phyloP scores from a whole-genome alignment of 1,140 invertebrate genomes.

The Paraescarpia echinospica region DNA sequence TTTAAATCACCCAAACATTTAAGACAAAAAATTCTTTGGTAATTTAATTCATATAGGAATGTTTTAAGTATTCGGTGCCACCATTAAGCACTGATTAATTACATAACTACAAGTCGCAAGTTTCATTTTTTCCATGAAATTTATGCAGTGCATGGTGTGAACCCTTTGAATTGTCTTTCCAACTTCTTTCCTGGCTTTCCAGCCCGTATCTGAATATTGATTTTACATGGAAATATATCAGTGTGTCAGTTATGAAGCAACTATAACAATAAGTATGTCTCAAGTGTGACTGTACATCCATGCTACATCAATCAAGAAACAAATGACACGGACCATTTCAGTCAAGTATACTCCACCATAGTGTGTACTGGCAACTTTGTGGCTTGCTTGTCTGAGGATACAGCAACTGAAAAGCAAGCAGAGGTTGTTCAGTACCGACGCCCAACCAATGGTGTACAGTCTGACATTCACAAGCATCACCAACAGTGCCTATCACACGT shows the following conservation, averaged over 20 bases:
- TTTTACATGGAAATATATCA: background rate
- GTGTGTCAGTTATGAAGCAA: background rate
- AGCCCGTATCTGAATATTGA: background rate
- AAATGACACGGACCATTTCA: conserved; percentile 10
- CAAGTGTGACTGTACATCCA: background rate
- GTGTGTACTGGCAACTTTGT: background rate
- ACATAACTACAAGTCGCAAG: background rate
- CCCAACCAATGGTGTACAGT: background rate
- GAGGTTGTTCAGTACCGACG: conserved; percentile 14
- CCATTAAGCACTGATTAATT: background rate
- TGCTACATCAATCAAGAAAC: background rate
- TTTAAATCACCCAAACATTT: background rate
- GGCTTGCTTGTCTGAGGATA: background rate
- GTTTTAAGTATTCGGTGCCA: background rate
- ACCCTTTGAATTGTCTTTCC: background rate
- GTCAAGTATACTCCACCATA: conserved; percentile 18
- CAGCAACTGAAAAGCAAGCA: conserved; percentile 15
- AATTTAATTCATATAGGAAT: background rate
- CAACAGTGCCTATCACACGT: background rate
- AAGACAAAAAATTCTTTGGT: background rate
- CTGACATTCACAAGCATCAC: conserved; percentile 7
- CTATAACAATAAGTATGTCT: background rate
- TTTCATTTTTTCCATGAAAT: background rate
- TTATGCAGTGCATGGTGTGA: background rate
- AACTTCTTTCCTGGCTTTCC: background rate